A percentile compares a stretch with the other conserved stretches of the same genome.
phyloP scores from a whole-genome alignment of 2,113 vertebrate genomes.

The Motacilla alba region DNA sequence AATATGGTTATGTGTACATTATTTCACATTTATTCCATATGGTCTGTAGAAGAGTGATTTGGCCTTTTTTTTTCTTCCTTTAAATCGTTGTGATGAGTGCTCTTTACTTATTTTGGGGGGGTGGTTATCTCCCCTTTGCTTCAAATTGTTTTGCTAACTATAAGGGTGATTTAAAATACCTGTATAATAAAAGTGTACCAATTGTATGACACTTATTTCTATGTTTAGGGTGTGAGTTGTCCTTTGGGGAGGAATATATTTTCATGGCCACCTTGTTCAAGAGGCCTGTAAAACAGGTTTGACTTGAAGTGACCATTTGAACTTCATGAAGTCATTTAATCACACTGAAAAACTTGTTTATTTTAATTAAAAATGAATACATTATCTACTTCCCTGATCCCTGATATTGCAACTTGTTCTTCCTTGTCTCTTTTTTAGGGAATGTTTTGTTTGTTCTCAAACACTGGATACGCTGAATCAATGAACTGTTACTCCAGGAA shows the following conservation, averaged over 20 bases:
- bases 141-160: not conserved
- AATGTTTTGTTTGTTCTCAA: not conserved
- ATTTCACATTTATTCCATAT: not conserved
- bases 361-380: constrained; percentile 44
- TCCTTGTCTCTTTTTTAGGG: constrained; percentile 35
- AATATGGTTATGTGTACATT: not conserved
- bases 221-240: not conserved
- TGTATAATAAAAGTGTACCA: not conserved
- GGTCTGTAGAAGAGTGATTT: not conserved
- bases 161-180: not conserved
- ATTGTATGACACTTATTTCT: not conserved
- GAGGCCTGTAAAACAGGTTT: constrained; percentile 41
- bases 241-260: not conserved
- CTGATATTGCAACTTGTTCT: constrained; percentile 1
- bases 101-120: not conserved
- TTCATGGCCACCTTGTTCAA: not conserved
- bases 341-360: constrained; percentile 41
- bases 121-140: not conserved
- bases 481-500: constrained; percentile 16
- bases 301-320: constrained; percentile 54
- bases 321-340: constrained; percentile 26
- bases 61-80: not conserved
- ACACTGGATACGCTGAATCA: not conserved
- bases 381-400: not conserved
- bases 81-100: not conserved